Base-by-base conservation (phyloP, 2,797 vertebrate genomes). In the Tapirus indicus region DNA sequence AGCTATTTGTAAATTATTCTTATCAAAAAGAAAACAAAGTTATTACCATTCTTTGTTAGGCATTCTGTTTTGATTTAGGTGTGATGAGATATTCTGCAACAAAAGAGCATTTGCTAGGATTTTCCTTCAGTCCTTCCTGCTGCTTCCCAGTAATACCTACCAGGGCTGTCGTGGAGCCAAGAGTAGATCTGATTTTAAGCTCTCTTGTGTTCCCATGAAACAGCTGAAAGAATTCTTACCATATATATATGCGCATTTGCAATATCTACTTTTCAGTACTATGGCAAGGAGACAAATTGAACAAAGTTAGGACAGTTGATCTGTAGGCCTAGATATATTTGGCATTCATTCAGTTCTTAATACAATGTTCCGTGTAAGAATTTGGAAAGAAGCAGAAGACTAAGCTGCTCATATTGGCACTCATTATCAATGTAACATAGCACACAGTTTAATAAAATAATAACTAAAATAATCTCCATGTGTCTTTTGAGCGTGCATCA, bases 361-460 rank as follows among this genome's bases (percentile, higher is more conserved):
- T 44, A 71, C 25, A 38, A 38, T 66, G 32, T 82, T 94, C 6
- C 35, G 66, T 60, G 35, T 96, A 80, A 97, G 91, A 88, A 97
- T 98, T 97, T 95, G 77, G 77, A 97, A 98, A 97, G 89, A 98
- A 97, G n/a, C 75, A 88, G 79, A 90, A 97, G 71, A 95, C 87
- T 93, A 85, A 95, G 98, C 94, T 98, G 64, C 79, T 97, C 77
- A 80, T n/a, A 0, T 98, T 98, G 97, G 60, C 54, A 91, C 35
- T 98, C 94, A 84, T 97, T 98, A 98, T 97, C 83, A 80, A 66
- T 93, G 96, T 69, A 95, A 94, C 82, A 72, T 91, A 97, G 84
- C 79, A 78, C 92, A 87, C 60, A 54, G 62, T 98, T 98, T 94
- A 98, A 94, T 97, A 95, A 97, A 93, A 95, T 92, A 97, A 96